phyloP scores from a whole-genome alignment of 2,888 invertebrate species.

The Erebia aethiops region DNA sequence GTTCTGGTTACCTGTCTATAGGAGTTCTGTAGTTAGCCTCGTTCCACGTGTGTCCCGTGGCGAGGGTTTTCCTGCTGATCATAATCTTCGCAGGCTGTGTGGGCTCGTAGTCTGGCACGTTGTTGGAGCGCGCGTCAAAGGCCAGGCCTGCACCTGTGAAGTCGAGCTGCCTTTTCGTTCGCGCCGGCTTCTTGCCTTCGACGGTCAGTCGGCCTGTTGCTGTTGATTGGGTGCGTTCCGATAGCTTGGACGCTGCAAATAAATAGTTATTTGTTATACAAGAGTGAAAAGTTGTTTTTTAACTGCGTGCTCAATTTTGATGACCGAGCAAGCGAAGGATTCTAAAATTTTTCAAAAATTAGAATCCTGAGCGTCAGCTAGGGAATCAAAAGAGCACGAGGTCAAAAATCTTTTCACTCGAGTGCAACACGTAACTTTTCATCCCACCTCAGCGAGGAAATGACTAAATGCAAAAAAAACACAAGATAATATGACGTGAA shows the following conservation, averaged over 20 bases:
- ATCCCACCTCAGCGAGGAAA: no score
- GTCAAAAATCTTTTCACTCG: no score
- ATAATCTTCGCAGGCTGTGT: conserved; percentile 73
- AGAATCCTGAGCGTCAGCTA: no score
- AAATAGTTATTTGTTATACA: no score
- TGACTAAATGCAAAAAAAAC: no score
- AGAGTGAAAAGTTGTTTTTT: no score
- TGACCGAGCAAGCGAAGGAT: no score
- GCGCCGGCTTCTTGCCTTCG: conserved; percentile 59
- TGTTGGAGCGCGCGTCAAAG: conserved; percentile 56
- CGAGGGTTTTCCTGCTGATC: conserved; percentile 76
- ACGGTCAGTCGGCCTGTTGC: conserved; percentile 57
- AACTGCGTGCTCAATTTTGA: no score
- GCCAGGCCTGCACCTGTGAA: conserved; percentile 66
- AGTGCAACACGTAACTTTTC: no score
- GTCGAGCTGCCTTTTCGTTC: conserved; percentile 71
- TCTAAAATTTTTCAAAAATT: no score
- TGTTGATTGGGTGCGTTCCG: conserved; percentile 66
- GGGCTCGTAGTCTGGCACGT: conserved; percentile 66
- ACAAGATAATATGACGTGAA: no score
- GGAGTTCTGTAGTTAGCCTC: conserved; percentile 77
- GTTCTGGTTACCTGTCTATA: conserved; percentile 49
- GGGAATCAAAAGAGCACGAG: no score
- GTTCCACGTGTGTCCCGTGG: conserved; percentile 77
- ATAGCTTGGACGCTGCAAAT: conserved; percentile 62